Evolutionary conservation across 2,888 invertebrate species (phyloP), one percentile per base, ranked within the genome.

Genomic region (Tenthredo scrophulariae): DNA sequence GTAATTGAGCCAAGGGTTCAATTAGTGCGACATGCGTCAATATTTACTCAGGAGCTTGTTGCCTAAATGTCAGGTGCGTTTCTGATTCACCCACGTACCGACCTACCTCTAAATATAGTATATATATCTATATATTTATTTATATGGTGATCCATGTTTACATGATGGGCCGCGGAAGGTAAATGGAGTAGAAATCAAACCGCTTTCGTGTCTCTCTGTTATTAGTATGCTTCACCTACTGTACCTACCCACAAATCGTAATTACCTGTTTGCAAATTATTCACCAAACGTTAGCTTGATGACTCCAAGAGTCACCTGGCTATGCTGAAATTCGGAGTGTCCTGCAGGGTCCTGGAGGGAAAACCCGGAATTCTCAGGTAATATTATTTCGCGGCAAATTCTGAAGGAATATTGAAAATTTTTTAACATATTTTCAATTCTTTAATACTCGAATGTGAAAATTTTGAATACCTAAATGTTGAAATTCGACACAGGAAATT

Each of bases 1-100:
- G 80, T 80, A 80, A 80, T 80, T 80, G 80, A 80, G 62, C 80
- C 62, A 62, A 80, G 80, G 62, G 80, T 80, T 58, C 40, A 80
- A 80, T 62, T 80, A 80, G 80, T 26, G 58, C 80, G 80, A 62
- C 80, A 62, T 37, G 40, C 4, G 62, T 62, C 58, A 62, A 80
- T 62, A 58, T 62, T 62, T 58, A 62, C 40, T 15, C 26, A n/a
- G 13, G 40, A 7, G 80, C 67, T 75, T 37, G 75, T 75, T 75
- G 43, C 46, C 75, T 26, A 75, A 75, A 75, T 75, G 75, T 75
- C 75, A 75, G 75, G 75, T 75, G 75, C 75, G 75, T 75, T 75
- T 75, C 75, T 75, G 75, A 75, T 75, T 75, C 75, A 22, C 46
- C 46, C 15, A 46, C 43, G n/a, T 26, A 22, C 43, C 26, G 15